A percentile compares a stretch with the other conserved stretches of the same genome.
Conservation (phyloP, 2,797 vertebrate genomes). For the Falco rusticolus region DNA sequence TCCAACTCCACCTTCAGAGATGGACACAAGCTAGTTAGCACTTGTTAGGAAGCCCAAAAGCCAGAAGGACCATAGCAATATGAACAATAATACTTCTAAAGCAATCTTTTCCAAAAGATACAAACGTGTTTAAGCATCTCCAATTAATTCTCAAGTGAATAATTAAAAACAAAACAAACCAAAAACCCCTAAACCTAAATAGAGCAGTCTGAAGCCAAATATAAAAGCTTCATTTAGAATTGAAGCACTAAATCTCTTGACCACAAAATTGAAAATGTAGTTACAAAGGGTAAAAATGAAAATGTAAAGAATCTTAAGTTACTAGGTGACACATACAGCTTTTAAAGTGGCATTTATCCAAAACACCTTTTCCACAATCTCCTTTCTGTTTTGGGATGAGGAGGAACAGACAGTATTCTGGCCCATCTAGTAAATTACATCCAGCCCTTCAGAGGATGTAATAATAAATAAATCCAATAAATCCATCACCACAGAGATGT, state of each 20-base stretch:
- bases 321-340: not conserved
- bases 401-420: not conserved
- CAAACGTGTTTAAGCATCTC: not conserved
- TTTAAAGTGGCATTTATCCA: not conserved
- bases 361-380: not conserved
- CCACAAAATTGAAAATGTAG: not conserved
- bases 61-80: not conserved
- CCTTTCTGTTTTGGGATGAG: not conserved
- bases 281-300: not conserved
- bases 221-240: not conserved
- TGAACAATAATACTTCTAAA: not conserved
- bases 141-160: not conserved
- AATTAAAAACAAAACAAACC: not conserved
- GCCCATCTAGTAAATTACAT: not conserved
- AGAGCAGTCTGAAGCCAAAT: not conserved
- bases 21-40: not conserved
- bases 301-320: not conserved
- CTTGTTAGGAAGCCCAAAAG: not conserved
- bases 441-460: not conserved
- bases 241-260: not conserved
- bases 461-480: not conserved
- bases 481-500: not conserved
- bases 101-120: not conserved
- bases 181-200: not conserved
- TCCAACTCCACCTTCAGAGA: not conserved